Conservation (phyloP, 1,140 invertebrate species). For the Gonatopus flavifemur region DNA sequence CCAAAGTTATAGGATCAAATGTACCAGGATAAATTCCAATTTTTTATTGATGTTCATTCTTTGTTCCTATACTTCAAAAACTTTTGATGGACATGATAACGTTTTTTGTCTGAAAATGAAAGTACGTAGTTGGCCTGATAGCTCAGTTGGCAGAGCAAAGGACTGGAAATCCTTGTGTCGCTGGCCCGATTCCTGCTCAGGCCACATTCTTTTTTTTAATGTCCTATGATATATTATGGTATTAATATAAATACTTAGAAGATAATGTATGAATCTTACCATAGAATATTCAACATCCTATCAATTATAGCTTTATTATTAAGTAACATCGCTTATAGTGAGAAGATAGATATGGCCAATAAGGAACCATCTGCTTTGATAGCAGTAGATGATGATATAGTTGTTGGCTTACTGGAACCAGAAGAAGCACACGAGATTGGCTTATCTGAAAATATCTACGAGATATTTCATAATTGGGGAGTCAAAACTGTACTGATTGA, state of each 20-base stretch:
- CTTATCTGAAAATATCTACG: slow-evolving; percentile 14
- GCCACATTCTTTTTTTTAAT: too few relatives aligned
- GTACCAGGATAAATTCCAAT: too few relatives aligned
- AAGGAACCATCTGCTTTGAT: slow-evolving; percentile 5
- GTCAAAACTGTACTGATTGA: slow-evolving; percentile 15
- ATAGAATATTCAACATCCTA: slow-evolving; percentile 14
- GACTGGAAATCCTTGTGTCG: too few relatives aligned
- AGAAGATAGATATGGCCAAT: slow-evolving; percentile 6
- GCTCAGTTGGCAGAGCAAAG: too few relatives aligned
- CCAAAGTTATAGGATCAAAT: too few relatives aligned
- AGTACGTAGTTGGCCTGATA: too few relatives aligned
- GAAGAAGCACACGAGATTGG: slow-evolving; percentile 8
- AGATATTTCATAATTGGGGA: slow-evolving; percentile 15
- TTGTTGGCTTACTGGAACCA: slow-evolving; percentile 14
- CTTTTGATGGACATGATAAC: too few relatives aligned
- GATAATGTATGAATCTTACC: slow-evolving; percentile 13
- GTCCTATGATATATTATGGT: too few relatives aligned
- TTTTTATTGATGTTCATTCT: too few relatives aligned
- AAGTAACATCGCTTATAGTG: slow-evolving; percentile 12
- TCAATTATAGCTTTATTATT: slow-evolving; percentile 16
- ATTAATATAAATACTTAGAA: slow-evolving; percentile 15
- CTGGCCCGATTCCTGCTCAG: too few relatives aligned
- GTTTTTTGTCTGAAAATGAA: too few relatives aligned
- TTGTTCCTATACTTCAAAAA: too few relatives aligned
- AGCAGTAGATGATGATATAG: slow-evolving; percentile 10